phyloP scores from a whole-genome alignment of 37 sponge, comb jelly and placozoan species.

The Cladorhizidae sp. region DNA sequence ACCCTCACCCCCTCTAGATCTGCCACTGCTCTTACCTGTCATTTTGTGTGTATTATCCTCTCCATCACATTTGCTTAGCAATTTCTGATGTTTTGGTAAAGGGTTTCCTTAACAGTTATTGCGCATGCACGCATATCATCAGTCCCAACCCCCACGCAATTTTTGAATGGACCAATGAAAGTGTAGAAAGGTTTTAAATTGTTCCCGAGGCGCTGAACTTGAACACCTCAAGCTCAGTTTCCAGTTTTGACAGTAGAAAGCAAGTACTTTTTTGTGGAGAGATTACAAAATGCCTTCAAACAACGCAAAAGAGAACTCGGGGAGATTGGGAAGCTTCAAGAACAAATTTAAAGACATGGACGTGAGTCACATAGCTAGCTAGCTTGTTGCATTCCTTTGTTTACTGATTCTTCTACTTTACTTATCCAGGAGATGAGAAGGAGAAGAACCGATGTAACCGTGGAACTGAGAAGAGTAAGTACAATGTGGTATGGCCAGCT shows the following conservation, averaged over 20 bases:
- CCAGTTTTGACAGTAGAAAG: too few relatives aligned
- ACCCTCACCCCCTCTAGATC: too few relatives aligned
- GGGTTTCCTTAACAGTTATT: too few relatives aligned
- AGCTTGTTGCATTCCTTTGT: background rate
- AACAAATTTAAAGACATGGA: slow-evolving; percentile 69
- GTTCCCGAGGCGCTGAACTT: background rate
- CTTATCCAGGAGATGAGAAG: slow-evolving; percentile 78
- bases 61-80: too few relatives aligned
- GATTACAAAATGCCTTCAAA: slow-evolving; percentile 44
- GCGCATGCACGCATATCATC: slow-evolving; percentile 7
- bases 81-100: too few relatives aligned
- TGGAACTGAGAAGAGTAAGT: slow-evolving; percentile 79
- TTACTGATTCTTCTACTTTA: background rate
- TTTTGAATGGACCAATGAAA: slow-evolving; percentile 21
- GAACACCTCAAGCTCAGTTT: background rate
- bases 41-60: too few relatives aligned
- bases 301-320: slow-evolving; percentile 50
- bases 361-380: slow-evolving; percentile 15
- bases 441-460: slow-evolving; percentile 73
- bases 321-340: slow-evolving; percentile 74
- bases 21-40: too few relatives aligned
- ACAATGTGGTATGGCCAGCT: too few relatives aligned
- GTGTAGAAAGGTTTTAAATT: background rate
- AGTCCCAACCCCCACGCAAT: slow-evolving; percentile 10
- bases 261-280: too few relatives aligned